Evolutionary conservation across 2,888 invertebrate species (phyloP).

Genomic region (Chrysolina haemoptera): DNA sequence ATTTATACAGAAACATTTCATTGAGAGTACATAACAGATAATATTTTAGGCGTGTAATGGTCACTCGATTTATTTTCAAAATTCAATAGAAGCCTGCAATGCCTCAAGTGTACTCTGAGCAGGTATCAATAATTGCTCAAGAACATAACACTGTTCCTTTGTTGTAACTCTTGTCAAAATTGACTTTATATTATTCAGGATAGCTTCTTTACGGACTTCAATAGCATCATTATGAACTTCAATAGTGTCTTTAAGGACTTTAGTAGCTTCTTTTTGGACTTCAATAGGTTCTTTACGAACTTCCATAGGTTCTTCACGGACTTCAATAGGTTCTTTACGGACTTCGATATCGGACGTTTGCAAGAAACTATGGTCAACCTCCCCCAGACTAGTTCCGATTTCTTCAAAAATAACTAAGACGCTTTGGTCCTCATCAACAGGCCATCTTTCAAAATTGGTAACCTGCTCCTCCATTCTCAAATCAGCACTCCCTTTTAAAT

Average conservation of each 20-base stretch:
- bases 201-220: not conserved
- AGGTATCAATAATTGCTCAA: conserved; percentile 2
- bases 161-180: not conserved
- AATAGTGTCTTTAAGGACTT: no score
- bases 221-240: not conserved
- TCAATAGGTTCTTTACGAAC: no score
- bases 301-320: not conserved
- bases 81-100: not conserved
- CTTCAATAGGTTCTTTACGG: not conserved
- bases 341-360: not conserved
- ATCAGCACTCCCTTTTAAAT: not conserved
- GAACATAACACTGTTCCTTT: not conserved
- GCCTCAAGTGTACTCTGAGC: not conserved
- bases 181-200: not conserved
- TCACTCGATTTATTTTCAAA: not conserved
- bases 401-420: not conserved
- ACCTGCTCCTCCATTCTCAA: not conserved
- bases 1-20: no score
- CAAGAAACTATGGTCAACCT: not conserved
- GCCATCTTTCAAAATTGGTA: not conserved
- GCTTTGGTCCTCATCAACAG: not conserved
- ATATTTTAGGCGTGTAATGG: no score
- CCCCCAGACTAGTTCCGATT: not conserved
- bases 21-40: no score
- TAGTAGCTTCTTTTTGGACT: no score